These are phyloP conservation scores for Lagothrix lagotricha DNA, from an alignment of 2,797 vertebrate genomes.

Conservation along the genomic window DNA sequence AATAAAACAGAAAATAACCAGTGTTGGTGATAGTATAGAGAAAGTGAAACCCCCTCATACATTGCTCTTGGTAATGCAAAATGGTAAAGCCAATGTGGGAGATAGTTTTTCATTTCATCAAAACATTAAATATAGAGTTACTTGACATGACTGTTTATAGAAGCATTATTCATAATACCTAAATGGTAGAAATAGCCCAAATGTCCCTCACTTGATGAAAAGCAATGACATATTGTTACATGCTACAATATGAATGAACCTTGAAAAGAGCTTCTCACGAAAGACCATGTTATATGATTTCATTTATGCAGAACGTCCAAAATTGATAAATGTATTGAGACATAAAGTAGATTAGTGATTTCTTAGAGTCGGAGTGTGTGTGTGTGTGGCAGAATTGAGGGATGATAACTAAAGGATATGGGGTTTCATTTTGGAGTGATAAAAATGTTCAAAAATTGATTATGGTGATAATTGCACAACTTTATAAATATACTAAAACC, in stretches of 20 bases:
- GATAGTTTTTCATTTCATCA: background rate
- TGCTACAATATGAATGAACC: background rate
- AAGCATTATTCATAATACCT: background rate
- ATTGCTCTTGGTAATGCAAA: background rate
- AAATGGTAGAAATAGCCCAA: background rate
- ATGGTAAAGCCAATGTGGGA: background rate
- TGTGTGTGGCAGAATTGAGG: background rate
- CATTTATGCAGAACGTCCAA: background rate
- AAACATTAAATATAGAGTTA: background rate
- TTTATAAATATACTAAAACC: background rate
- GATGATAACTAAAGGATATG: background rate
- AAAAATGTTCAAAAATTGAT: conserved; percentile 17
- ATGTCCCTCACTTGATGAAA: background rate
- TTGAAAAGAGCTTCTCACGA: background rate
- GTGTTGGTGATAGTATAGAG: background rate
- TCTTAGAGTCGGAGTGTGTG: background rate
- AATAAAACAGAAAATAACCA: conserved; percentile 3
- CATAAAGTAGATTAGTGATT: background rate
- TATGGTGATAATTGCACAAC: background rate
- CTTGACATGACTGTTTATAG: background rate
- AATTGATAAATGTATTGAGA: background rate
- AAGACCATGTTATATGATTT: background rate
- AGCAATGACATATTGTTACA: background rate
- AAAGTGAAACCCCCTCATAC: background rate
- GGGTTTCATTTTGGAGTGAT: background rate